Conservation (phyloP, 2,113 vertebrate species). For the Oryzias javanicus region DNA sequence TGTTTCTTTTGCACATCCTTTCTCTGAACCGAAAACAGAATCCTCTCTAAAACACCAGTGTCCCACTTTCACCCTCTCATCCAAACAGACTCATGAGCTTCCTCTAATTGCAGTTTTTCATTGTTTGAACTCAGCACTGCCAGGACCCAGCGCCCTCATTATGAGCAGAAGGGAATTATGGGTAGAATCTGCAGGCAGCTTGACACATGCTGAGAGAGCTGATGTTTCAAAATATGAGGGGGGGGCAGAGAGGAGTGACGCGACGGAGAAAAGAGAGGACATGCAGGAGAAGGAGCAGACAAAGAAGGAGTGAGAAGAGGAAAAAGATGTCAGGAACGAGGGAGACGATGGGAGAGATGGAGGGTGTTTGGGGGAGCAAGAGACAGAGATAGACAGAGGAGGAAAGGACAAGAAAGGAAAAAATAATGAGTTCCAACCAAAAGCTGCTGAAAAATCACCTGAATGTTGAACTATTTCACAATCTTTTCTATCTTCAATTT, state of each 20-base stretch:
- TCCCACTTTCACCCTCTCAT: slow-evolving; percentile 24
- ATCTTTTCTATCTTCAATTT: no score
- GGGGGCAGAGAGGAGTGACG: slow-evolving; percentile 26
- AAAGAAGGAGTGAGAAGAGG: neutral
- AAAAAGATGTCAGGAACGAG: neutral
- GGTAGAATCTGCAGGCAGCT: slow-evolving; percentile 46
- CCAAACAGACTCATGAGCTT: slow-evolving; percentile 33
- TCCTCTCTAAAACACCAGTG: slow-evolving; percentile 16
- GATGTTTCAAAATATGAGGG: slow-evolving; percentile 49
- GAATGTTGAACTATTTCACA: no score
- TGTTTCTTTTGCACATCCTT: neutral
- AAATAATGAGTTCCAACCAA: neutral
- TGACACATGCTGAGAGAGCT: slow-evolving; percentile 46
- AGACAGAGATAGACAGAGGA: slow-evolving; percentile 11
- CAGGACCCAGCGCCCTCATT: slow-evolving; percentile 45
- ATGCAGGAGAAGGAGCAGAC: neutral
- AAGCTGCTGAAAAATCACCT: no score
- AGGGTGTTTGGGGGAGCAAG: slow-evolving; percentile 25
- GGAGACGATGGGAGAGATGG: slow-evolving; percentile 1
- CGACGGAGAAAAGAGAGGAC: neutral
- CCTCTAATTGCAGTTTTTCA: slow-evolving; percentile 46
- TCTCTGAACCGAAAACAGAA: slow-evolving; percentile 2
- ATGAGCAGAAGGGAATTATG: slow-evolving; percentile 52
- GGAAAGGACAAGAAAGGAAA: neutral
- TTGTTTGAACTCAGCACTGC: slow-evolving; percentile 44